phyloP scores from a whole-genome alignment of 2,797 vertebrate species.

The Cryptoblepharus egeriae region DNA sequence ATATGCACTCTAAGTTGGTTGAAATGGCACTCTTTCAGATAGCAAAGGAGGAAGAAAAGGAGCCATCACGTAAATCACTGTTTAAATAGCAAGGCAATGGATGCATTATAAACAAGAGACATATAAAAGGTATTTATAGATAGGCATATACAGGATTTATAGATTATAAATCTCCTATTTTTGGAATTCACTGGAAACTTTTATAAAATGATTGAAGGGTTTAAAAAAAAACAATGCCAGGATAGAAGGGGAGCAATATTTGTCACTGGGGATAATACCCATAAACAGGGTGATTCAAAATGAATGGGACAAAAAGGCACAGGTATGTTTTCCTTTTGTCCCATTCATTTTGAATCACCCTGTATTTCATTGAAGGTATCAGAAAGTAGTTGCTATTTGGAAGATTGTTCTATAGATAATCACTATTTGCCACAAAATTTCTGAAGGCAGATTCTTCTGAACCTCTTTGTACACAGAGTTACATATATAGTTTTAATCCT shows the following conservation, averaged over 20 bases:
- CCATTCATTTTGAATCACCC: too few species aligned
- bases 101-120: too few species aligned
- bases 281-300: too few species aligned
- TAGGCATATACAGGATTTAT: too few species aligned
- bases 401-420: slow-evolving; percentile 40
- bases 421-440: slow-evolving; percentile 38
- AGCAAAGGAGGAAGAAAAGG: not conserved
- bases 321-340: too few species aligned
- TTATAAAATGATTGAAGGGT: not conserved
- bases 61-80: not conserved
- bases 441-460: not conserved
- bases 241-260: not conserved
- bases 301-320: too few species aligned
- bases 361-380: slow-evolving; percentile 36
- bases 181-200: slow-evolving; percentile 4
- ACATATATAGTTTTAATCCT: not conserved
- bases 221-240: slow-evolving; percentile 23
- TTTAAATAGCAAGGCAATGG: slow-evolving; percentile 26
- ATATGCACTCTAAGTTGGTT: slow-evolving; percentile 3
- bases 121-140: slow-evolving; percentile 34
- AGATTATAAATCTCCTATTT: slow-evolving; percentile 38
- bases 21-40: slow-evolving; percentile 38
- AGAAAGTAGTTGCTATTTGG: slow-evolving; percentile 62
- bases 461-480: slow-evolving; percentile 4
- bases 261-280: not conserved